Conservation (phyloP, 2,797 vertebrate species). For the Chloroceryle inda region DNA sequence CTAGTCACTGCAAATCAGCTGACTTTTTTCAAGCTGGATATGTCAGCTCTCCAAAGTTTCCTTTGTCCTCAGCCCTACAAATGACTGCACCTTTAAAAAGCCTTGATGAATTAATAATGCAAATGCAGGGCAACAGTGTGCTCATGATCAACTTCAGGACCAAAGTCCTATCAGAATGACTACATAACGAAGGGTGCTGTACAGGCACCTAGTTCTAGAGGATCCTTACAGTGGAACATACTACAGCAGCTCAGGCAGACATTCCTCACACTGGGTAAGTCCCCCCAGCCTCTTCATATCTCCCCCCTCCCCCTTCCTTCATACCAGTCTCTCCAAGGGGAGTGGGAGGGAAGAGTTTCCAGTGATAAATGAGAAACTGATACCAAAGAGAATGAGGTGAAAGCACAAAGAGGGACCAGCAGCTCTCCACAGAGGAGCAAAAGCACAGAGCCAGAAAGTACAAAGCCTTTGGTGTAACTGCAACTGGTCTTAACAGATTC, state of each 20-base stretch:
- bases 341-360: neutral
- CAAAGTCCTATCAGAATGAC: neutral
- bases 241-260: neutral
- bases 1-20: neutral
- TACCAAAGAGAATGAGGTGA: neutral
- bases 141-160: neutral
- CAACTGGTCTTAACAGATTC: neutral
- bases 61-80: neutral
- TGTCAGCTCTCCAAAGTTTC: neutral
- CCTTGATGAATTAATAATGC: neutral
- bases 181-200: neutral
- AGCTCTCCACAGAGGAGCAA: neutral
- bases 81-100: neutral
- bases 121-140: neutral
- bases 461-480: neutral
- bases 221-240: neutral
- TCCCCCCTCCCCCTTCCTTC: neutral
- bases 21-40: neutral
- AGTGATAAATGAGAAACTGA: fast-evolving
- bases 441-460: neutral
- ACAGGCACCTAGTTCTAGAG: neutral
- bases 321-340: neutral
- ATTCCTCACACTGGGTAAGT: neutral
- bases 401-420: neutral
- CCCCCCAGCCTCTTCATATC: too few relatives aligned